Evolutionary conservation across 2,888 invertebrate genomes (phyloP).

Genomic region (Xanthia icteritia): DNA sequence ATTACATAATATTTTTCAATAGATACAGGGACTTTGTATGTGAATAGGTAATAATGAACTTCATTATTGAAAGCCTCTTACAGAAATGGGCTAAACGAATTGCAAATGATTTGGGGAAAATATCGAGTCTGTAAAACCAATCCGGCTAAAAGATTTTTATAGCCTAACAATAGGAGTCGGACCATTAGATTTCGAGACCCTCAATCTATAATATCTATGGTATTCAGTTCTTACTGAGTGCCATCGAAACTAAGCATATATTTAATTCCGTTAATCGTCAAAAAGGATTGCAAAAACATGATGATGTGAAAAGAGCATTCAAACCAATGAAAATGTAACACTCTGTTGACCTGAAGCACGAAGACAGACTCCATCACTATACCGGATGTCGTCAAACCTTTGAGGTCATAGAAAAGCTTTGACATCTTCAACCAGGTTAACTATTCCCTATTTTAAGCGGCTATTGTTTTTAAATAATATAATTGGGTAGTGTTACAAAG

Average conservation of each 20-base stretch:
- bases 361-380: not conserved
- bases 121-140: conserved; percentile 32
- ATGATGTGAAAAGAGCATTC: not conserved
- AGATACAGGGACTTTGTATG: conserved; percentile 17
- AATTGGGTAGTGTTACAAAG: conserved; percentile 42
- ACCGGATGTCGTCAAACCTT: not conserved
- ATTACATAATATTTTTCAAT: conserved; percentile 36
- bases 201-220: conserved; percentile 11
- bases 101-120: conserved; percentile 33
- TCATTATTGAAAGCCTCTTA: conserved; percentile 45
- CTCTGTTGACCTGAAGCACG: not conserved
- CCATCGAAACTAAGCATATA: not conserved
- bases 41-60: conserved; percentile 45
- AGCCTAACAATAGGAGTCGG: conserved; percentile 29
- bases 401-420: conserved; percentile 1
- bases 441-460: not conserved
- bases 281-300: not conserved
- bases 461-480: conserved; percentile 48
- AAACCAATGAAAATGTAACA: not conserved
- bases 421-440: conserved; percentile 12
- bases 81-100: conserved; percentile 23
- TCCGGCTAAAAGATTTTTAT: conserved; percentile 31
- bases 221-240: not conserved
- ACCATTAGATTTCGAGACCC: conserved; percentile 13
- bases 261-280: not conserved